Base-by-base conservation (phyloP, 2,797 vertebrate species). In the Percopsis omiscomaycus region DNA sequence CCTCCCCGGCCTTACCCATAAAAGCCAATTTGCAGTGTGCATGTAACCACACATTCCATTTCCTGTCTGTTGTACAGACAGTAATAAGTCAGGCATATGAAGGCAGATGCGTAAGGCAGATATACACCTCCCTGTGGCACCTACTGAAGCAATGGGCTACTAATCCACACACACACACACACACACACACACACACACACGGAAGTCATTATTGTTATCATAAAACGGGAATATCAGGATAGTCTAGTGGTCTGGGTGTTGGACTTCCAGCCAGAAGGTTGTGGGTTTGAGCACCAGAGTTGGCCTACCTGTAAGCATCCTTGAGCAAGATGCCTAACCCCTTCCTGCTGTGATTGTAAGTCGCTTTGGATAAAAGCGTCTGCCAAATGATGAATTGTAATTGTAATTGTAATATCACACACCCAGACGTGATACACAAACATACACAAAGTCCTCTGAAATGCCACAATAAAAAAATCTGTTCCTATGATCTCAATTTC, bases 71-170 rank as follows among this genome's bases (percentile, higher is more conserved):
- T 27, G 52, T 74, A 22, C 22, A 22, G 22, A 72, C 74, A 68
- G 78, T 60, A 66, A 69, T 59, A 68, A 59, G 63, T 70, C 58
- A 28, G 27, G 11, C 45, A 56, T 70, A 74, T 76, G 75, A 66
- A 4, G 3, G 58, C 77, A 66, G 73, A 61, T 51, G 3, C 55
- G 61, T 70, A 73, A 50, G 55, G 68, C 55, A 73, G 75, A 67
- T 66, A 64, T 64, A 73, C 73, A 64, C 52, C 51, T 49, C 68
- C 63, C 66, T 77, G 66, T 82, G 69, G 78, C 55, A 60, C 46
- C 72, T 49, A 74, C 64, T 74, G 64, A 79, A 79, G 74, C 51
- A 62, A 65, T 69, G 78, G 55, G 70, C 53, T 64, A 13, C 64
- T 64, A 47, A 50, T 59, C 14, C 55, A 52, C 60, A 53, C 49